Conservation (phyloP, 2,113 vertebrate genomes). For the Sinocyclocheilus rhinocerous region DNA sequence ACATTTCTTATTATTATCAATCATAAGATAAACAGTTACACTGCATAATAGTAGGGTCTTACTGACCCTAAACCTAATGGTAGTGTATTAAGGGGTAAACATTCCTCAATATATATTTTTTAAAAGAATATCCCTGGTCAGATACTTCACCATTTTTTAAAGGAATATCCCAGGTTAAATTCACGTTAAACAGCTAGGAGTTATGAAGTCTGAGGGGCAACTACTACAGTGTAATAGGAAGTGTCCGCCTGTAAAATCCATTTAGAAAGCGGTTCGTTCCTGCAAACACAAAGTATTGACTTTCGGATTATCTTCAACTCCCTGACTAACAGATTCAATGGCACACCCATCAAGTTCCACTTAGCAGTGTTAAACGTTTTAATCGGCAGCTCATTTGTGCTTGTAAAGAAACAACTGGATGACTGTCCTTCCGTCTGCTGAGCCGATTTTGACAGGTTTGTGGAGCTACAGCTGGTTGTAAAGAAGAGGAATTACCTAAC, state of each 20-base stretch:
- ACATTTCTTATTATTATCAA: no score
- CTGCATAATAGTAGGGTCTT: no score
- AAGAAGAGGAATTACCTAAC: not conserved
- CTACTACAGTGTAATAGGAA: not conserved
- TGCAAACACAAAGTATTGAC: slow-evolving; percentile 7
- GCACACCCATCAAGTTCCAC: not conserved
- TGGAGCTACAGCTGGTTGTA: slow-evolving; percentile 18
- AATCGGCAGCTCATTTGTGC: not conserved
- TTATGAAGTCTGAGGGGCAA: not conserved
- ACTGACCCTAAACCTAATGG: no score
- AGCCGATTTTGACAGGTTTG: not conserved
- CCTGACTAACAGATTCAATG: not conserved
- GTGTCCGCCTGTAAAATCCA: no score
- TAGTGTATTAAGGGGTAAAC: no score
- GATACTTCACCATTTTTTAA: no score
- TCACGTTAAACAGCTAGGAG: not conserved
- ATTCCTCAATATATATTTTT: no score
- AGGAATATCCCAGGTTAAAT: no score
- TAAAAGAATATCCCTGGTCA: no score
- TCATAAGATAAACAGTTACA: no score
- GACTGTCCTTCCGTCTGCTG: not conserved
- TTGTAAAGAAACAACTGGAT: slow-evolving; percentile 20
- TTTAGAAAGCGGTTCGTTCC: not conserved
- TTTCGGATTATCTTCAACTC: not conserved
- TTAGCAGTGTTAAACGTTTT: not conserved